Conservation (phyloP, 2,797 vertebrate species). For the Lepus oiostolus region DNA sequence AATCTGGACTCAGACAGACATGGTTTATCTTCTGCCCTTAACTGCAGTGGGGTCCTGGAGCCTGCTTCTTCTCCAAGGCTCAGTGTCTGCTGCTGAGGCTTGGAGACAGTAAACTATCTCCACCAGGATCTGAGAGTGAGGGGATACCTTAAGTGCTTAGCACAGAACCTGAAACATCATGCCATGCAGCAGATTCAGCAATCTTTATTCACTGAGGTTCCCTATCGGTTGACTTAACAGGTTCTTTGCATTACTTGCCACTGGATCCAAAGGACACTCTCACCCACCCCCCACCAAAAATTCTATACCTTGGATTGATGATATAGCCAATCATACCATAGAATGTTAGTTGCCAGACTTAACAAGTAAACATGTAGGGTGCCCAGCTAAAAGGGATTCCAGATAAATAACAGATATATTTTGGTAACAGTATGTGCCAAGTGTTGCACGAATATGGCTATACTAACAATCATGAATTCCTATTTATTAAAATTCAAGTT, state of each 20-base stretch:
- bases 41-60: not conserved
- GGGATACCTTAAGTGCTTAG: not conserved
- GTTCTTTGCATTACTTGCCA: not conserved
- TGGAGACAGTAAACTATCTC: not conserved
- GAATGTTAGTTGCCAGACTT: too few relatives aligned
- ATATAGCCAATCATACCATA: accelerated
- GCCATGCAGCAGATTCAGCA: not conserved
- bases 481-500: not conserved
- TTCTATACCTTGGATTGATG: not conserved
- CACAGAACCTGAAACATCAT: too few relatives aligned
- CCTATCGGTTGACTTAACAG: not conserved
- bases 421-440: not conserved
- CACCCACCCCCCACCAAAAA: accelerated
- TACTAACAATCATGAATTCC: not conserved
- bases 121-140: not conserved
- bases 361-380: too few relatives aligned
- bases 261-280: not conserved
- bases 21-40: not conserved
- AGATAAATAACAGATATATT: not conserved
- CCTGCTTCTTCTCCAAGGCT: too few relatives aligned
- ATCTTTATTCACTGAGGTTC: not conserved
- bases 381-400: not conserved
- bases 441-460: not conserved
- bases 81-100: not conserved
- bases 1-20: not conserved